These are phyloP conservation scores for Volucella inanis DNA, from an alignment of 2,888 invertebrate species.

Conservation along the genomic window DNA sequence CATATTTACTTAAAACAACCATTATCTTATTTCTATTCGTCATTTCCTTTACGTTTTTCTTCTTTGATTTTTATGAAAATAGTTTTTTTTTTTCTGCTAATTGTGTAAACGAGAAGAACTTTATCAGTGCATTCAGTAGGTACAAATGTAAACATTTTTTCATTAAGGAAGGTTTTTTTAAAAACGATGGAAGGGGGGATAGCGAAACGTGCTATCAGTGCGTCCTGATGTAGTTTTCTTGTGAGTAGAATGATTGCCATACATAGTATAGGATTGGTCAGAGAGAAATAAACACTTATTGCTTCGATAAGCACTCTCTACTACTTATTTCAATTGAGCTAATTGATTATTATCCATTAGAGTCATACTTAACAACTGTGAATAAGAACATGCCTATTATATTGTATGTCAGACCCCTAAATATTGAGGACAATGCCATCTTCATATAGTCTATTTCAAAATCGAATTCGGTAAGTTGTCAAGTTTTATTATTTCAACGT, in stretches of 20 bases:
- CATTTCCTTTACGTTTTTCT: slow-evolving; percentile 22
- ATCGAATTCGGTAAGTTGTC: too few species aligned
- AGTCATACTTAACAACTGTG: too few species aligned
- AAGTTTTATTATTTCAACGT: too few species aligned
- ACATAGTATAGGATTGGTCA: too few species aligned
- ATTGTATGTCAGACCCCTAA: too few species aligned
- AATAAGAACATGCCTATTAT: too few species aligned
- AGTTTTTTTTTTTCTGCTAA: slow-evolving; percentile 15
- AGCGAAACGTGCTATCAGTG: slow-evolving; percentile 47
- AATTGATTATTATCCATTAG: too few species aligned
- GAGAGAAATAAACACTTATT: too few species aligned
- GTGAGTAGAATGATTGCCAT: slow-evolving; percentile 27
- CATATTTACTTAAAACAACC: slow-evolving; percentile 55
- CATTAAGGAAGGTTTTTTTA: slow-evolving; percentile 65
- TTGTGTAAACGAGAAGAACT: slow-evolving; percentile 32
- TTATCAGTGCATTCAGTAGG: slow-evolving; percentile 72
- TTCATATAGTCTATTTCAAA: too few species aligned
- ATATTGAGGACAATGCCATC: too few species aligned
- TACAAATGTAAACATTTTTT: slow-evolving; percentile 61
- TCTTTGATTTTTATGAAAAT: slow-evolving; percentile 1
- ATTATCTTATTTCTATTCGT: slow-evolving; percentile 45
- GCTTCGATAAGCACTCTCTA: too few species aligned
- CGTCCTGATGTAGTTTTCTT: slow-evolving; percentile 29
- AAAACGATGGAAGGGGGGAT: neutral
- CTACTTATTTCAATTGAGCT: too few species aligned